Percentiles rank a stretch among this genome's conserved stretches.
These are phyloP conservation scores for Drosophila biarmipes DNA, from an alignment of 1,140 invertebrate species.

Conservation along the genomic window DNA sequence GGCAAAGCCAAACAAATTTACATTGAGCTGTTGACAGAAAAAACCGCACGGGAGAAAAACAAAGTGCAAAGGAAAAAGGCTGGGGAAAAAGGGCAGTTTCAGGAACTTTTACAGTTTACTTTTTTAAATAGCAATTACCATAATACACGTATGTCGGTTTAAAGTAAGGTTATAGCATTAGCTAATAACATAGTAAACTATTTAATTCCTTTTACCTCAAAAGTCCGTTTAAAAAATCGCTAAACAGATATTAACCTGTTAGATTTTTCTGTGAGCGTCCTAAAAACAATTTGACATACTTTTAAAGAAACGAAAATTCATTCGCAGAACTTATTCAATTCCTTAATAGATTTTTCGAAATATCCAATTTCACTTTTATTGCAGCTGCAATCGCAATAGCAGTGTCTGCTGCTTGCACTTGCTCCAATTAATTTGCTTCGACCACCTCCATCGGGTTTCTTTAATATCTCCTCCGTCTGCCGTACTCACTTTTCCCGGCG, in stretches of 20 bases:
- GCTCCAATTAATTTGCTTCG: conserved; percentile 45
- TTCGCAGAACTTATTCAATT: too few species aligned
- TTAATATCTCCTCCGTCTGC: neutral
- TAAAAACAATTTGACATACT: too few species aligned
- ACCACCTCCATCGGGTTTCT: conserved; percentile 2
- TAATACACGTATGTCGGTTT: too few species aligned
- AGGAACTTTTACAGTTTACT: neutral
- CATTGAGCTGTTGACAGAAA: conserved; percentile 34
- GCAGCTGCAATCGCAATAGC: conserved; percentile 1
- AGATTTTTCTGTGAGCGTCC: too few species aligned
- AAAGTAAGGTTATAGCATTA: too few species aligned
- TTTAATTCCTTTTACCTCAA: too few species aligned
- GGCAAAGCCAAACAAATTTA: conserved; percentile 62
- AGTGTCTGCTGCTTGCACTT: neutral
- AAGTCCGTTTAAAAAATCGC: too few species aligned
- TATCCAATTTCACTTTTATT: conserved; percentile 40
- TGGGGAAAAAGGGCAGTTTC: neutral
- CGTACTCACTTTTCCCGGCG: conserved; percentile 50
- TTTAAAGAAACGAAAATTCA: too few species aligned
- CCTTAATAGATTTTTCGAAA: neutral
- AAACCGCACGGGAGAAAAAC: neutral
- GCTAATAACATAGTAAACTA: too few species aligned
- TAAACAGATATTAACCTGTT: too few species aligned
- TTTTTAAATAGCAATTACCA: neutral
- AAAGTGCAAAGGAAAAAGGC: conserved; percentile 2